These are phyloP conservation scores for Microtus richardsoni DNA, from an alignment of 2,113 vertebrate genomes.

Conservation along the genomic window DNA sequence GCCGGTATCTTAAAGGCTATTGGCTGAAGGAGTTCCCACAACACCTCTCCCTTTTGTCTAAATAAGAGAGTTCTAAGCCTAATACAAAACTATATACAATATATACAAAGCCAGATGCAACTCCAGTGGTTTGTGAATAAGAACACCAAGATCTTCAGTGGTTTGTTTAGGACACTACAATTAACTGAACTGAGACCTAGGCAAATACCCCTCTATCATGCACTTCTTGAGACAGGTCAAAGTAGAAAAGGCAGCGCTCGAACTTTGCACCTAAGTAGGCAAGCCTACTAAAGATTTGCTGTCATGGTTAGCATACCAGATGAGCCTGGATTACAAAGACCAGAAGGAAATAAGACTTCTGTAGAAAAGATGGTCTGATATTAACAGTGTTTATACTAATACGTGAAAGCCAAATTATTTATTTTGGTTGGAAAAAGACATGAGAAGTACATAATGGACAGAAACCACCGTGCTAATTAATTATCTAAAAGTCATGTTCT, in stretches of 20 bases:
- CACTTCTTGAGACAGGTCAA: not conserved
- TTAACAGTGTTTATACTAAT: not conserved
- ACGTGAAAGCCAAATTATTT: not conserved
- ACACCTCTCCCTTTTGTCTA: too few species aligned
- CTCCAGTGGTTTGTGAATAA: not conserved
- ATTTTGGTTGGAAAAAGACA: not conserved
- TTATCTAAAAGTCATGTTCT: not conserved
- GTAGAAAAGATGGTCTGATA: not conserved
- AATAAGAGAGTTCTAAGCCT: too few species aligned
- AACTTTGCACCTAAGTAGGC: not conserved
- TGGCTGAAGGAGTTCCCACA: too few species aligned
- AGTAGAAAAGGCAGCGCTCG: not conserved
- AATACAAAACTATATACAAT: too few species aligned
- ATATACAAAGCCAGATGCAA: not conserved
- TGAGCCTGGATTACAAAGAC: not conserved
- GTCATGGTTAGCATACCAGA: not conserved
- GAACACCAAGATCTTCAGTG: not conserved
- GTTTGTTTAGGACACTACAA: not conserved
- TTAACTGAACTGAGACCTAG: not conserved
- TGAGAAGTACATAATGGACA: not conserved
- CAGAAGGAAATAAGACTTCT: not conserved
- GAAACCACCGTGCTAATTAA: not conserved
- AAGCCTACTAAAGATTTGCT: not conserved
- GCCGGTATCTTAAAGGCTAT: too few species aligned
- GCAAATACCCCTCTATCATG: not conserved